A percentile compares a stretch with the other conserved stretches of the same genome.
Evolutionary conservation across 2,888 invertebrate species (phyloP).

Genomic region (Lacanobia wlatinum): DNA sequence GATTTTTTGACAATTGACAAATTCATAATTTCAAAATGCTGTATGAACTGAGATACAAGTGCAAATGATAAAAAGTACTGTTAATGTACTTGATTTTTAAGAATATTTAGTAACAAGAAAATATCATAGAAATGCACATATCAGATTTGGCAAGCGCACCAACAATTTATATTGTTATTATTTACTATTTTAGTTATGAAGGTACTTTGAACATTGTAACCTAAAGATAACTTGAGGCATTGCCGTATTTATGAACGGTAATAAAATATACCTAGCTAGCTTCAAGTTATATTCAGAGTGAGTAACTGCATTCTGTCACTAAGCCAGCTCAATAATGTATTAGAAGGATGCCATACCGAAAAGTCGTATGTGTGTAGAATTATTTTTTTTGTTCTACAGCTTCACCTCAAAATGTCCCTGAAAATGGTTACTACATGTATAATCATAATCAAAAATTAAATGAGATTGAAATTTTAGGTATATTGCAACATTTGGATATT

Average conservation of each 20-base stretch:
- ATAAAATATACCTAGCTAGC: not conserved
- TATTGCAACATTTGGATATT: constrained; percentile 26
- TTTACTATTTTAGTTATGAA: not conserved
- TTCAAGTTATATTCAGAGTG: not conserved
- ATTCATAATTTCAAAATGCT: no score
- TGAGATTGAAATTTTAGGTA: not conserved
- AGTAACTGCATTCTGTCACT: not conserved
- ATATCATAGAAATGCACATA: no score
- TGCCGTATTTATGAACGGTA: not conserved
- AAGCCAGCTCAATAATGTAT: not conserved
- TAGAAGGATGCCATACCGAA: not conserved
- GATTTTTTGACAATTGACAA: no score
- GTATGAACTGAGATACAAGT: no score
- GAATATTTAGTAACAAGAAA: no score
- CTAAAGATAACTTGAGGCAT: not conserved
- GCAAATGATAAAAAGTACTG: no score
- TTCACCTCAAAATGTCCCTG: not conserved
- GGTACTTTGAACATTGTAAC: not conserved
- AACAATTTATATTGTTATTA: constrained; percentile 10
- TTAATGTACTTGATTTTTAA: no score
- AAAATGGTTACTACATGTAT: not conserved
- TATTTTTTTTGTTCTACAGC: not conserved
- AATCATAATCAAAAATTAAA: not conserved
- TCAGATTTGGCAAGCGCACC: no score
- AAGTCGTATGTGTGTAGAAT: not conserved